Percentiles rank a stretch among this genome's conserved stretches.
Conservation (phyloP, 1,140 invertebrate genomes). For the Drosophila azteca region DNA sequence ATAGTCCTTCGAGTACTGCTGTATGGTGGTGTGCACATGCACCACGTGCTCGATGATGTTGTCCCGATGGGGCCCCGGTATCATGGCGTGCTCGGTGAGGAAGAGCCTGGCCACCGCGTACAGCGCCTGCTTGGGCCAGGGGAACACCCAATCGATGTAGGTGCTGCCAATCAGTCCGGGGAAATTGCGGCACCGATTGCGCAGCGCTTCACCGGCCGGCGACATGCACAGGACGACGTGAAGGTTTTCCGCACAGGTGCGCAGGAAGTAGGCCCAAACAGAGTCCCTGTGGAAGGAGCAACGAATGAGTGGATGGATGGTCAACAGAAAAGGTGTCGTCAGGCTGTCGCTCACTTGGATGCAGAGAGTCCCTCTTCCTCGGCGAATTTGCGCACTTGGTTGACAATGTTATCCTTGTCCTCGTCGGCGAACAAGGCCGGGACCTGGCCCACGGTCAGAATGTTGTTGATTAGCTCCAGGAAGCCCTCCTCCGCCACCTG, state of each 20-base stretch:
- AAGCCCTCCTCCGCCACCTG: slow-evolving; percentile 92
- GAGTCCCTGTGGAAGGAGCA: slow-evolving; percentile 85
- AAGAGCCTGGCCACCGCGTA: slow-evolving; percentile 93
- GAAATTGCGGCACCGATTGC: slow-evolving; percentile 93
- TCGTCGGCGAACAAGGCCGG: slow-evolving; percentile 93
- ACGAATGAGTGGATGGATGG: no score
- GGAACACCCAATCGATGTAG: slow-evolving; percentile 96
- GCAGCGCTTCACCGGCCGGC: slow-evolving; percentile 91
- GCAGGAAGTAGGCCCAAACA: slow-evolving; percentile 93
- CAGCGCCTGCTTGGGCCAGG: slow-evolving; percentile 95
- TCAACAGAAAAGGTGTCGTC: background rate
- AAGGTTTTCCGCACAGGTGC: slow-evolving; percentile 91
- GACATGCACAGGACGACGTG: slow-evolving; percentile 96
- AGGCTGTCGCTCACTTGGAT: slow-evolving; percentile 86
- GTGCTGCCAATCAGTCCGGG: slow-evolving; percentile 96
- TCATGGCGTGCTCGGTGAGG: slow-evolving; percentile 86
- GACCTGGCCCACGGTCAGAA: slow-evolving; percentile 93
- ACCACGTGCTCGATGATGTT: slow-evolving; percentile 92
- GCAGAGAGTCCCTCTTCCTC: slow-evolving; percentile 88
- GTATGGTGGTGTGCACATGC: slow-evolving; percentile 90
- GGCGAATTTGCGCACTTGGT: slow-evolving; percentile 87
- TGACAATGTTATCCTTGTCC: slow-evolving; percentile 92
- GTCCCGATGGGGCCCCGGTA: slow-evolving; percentile 88
- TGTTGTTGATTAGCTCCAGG: slow-evolving; percentile 95
- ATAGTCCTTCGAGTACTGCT: slow-evolving; percentile 89